Evolutionary conservation across 2,113 vertebrate genomes (phyloP).

Genomic region (Bagarius yarrelli): DNA sequence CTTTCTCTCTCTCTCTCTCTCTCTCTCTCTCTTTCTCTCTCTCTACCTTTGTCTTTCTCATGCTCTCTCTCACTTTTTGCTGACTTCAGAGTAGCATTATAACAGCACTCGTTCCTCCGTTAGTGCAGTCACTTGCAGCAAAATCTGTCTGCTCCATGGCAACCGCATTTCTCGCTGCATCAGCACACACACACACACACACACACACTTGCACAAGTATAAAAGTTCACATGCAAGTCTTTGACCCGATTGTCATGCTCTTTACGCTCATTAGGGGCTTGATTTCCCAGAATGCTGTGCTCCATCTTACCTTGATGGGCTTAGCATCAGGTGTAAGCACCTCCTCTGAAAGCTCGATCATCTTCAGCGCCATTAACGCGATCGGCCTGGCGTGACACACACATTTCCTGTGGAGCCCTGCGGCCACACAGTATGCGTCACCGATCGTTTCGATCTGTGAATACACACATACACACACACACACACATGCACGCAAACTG

Average conservation of each 20-base stretch:
- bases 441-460: conserved; percentile 97
- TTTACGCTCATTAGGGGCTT: background rate
- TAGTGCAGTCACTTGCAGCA: conserved; percentile 2
- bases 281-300: conserved; percentile 8
- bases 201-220: background rate
- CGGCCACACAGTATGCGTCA: conserved; percentile 95
- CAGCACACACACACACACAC: conserved; percentile 25
- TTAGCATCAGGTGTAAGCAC: conserved; percentile 93
- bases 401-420: conserved; percentile 92
- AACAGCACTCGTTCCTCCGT: background rate
- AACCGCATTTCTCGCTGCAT: conserved; percentile 30
- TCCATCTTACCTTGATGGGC: conserved; percentile 86
- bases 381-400: conserved; percentile 94
- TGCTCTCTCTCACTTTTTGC: background rate
- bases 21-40: background rate
- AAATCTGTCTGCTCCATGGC: conserved; percentile 23
- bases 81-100: background rate
- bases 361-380: conserved; percentile 96
- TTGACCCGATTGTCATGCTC: too few species aligned
- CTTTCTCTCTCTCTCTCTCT: background rate
- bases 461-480: conserved; percentile 28
- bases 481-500: conserved; percentile 19
- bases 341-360: conserved; percentile 98
- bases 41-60: background rate
- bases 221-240: background rate